Percentiles rank a stretch among this genome's conserved stretches.
Conservation (phyloP, 1,140 invertebrate genomes). For the Aleiodes sp. region DNA sequence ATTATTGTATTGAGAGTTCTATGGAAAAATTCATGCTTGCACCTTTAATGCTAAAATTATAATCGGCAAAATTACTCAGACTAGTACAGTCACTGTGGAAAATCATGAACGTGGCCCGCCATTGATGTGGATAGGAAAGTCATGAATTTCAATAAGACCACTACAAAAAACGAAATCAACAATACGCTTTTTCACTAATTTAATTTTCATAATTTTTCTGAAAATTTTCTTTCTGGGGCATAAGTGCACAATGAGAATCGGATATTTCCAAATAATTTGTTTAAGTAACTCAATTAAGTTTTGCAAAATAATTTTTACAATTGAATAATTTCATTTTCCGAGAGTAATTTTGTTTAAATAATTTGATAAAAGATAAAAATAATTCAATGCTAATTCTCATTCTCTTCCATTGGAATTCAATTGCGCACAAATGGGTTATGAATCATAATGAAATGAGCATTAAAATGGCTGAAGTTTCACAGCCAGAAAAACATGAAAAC, state of each 20-base stretch:
- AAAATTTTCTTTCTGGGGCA: too few relatives aligned
- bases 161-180: background rate
- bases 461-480: background rate
- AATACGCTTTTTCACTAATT: conserved; percentile 11
- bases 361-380: too few relatives aligned
- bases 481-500: background rate
- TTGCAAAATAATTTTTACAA: too few relatives aligned
- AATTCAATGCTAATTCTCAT: too few relatives aligned
- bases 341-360: too few relatives aligned
- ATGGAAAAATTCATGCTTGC: background rate
- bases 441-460: background rate
- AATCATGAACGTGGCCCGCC: conserved; percentile 55
- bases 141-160: conserved; percentile 50
- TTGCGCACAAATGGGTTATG: too few relatives aligned
- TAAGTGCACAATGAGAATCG: too few relatives aligned
- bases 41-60: conserved; percentile 54
- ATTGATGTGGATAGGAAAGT: conserved; percentile 52
- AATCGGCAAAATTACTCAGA: conserved; percentile 59
- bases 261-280: too few relatives aligned
- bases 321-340: too few relatives aligned
- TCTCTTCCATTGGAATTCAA: too few relatives aligned
- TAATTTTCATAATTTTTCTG: conserved; percentile 6
- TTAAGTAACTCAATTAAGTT: too few relatives aligned
- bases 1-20: background rate
- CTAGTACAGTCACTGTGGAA: conserved; percentile 48